A percentile compares a stretch with the other conserved stretches of the same genome.
Evolutionary conservation across 2,888 invertebrate genomes (phyloP).

Genomic region (Microplitis deprimator): DNA sequence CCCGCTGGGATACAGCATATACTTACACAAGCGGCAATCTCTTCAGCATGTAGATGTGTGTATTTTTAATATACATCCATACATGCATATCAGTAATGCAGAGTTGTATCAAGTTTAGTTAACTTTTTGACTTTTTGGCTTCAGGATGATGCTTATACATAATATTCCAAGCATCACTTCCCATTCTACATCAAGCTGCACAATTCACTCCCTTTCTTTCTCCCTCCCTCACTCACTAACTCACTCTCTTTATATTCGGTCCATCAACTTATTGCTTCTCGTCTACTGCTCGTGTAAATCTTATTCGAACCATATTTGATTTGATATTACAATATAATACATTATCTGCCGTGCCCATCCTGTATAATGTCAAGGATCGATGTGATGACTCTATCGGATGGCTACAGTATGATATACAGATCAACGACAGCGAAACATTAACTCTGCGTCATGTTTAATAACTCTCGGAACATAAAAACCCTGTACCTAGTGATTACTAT

Average conservation of each 20-base stretch:
- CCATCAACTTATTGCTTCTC: conserved; percentile 45
- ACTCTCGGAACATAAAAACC: neutral
- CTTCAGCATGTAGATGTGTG: conserved; percentile 31
- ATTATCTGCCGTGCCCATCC: conserved; percentile 53
- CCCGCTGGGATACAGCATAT: conserved; percentile 66
- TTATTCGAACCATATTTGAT: conserved; percentile 45
- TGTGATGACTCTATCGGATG: conserved; percentile 53
- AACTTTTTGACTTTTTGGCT: neutral
- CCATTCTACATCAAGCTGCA: conserved; percentile 40
- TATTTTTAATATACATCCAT: neutral
- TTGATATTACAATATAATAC: conserved; percentile 56
- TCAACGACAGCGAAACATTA: neutral
- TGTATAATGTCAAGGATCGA: conserved; percentile 24
- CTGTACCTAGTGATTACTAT: neutral
- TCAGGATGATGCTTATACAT: neutral
- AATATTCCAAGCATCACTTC: neutral
- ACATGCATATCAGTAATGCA: neutral
- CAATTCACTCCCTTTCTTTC: conserved; percentile 37
- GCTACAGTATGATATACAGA: conserved; percentile 33
- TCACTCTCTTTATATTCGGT: conserved; percentile 38
- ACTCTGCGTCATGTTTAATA: neutral
- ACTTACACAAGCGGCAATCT: conserved; percentile 54
- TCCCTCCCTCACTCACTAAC: conserved; percentile 35
- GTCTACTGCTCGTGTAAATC: conserved; percentile 33
- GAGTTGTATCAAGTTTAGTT: neutral